Percentiles rank a stretch among this genome's conserved stretches.
These are phyloP conservation scores for Decapterus maruadsi DNA, from an alignment of 2,797 vertebrate species.

Conservation along the genomic window DNA sequence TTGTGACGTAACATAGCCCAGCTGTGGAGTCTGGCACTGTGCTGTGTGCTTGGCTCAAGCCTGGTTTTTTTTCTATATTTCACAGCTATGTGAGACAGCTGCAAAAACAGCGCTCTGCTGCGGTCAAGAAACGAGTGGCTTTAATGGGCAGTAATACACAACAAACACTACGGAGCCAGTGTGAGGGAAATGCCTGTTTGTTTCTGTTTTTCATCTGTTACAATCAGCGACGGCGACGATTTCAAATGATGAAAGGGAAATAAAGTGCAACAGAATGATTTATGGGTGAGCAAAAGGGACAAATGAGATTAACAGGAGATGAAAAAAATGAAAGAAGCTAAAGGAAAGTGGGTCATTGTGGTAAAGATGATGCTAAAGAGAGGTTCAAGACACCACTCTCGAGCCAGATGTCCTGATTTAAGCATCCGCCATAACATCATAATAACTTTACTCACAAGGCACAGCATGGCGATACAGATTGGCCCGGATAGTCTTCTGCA, in stretches of 20 bases:
- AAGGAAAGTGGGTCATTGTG: slow-evolving; percentile 42
- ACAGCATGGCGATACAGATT: slow-evolving; percentile 97
- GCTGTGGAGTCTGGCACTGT: slow-evolving; percentile 59
- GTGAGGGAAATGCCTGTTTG: not conserved
- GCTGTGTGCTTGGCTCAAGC: slow-evolving; percentile 29
- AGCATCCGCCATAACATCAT: not conserved
- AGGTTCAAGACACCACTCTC: slow-evolving; percentile 27
- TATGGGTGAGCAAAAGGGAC: slow-evolving; percentile 20
- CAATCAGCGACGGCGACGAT: not conserved
- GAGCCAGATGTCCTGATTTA: slow-evolving; percentile 26
- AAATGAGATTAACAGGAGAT: slow-evolving; percentile 26
- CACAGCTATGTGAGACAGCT: slow-evolving; percentile 46
- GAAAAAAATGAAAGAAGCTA: slow-evolving; percentile 30
- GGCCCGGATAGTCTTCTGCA: slow-evolving; percentile 95
- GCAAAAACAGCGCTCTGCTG: slow-evolving; percentile 31
- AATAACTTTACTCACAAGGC: slow-evolving; percentile 93
- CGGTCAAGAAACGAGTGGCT: slow-evolving; percentile 27
- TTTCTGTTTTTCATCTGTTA: slow-evolving; percentile 19
- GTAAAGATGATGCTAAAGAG: slow-evolving; percentile 24
- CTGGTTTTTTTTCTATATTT: slow-evolving; percentile 44
- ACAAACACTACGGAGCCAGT: slow-evolving; percentile 9
- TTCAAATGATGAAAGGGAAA: slow-evolving; percentile 20
- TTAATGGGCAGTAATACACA: slow-evolving; percentile 21
- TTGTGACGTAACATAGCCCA: slow-evolving; percentile 57
- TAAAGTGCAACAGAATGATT: slow-evolving; percentile 22